These are phyloP conservation scores for Tupaia chinensis DNA, from an alignment of 2,113 vertebrate species.

Conservation along the genomic window DNA sequence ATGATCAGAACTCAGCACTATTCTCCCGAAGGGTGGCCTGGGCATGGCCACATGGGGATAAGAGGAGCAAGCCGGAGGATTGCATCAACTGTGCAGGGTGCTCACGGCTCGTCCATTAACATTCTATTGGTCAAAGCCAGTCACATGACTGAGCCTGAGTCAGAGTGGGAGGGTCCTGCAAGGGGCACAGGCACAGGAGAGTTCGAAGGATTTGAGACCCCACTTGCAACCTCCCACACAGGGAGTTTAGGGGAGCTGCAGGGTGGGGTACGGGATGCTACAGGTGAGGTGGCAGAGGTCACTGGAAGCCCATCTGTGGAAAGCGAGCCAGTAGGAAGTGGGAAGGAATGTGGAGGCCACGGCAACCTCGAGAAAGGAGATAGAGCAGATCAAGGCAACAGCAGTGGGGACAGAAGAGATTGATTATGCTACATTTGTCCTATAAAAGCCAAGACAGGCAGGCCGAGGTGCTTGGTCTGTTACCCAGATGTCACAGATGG, in stretches of 20 bases:
- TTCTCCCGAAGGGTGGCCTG: background rate
- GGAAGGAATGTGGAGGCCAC: background rate
- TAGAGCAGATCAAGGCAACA: too few species aligned
- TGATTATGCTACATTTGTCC: background rate
- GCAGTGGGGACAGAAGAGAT: background rate
- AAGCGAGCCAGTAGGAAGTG: background rate
- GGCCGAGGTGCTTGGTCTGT: constrained; percentile 40
- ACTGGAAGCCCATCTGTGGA: background rate
- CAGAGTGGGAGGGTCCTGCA: background rate
- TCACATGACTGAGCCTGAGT: background rate
- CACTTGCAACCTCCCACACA: background rate
- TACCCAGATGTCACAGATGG: constrained; percentile 52
- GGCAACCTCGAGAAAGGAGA: background rate
- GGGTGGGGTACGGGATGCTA: background rate
- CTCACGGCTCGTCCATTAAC: background rate
- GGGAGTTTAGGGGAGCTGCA: background rate
- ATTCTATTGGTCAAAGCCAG: background rate
- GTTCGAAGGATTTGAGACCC: background rate
- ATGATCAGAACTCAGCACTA: background rate
- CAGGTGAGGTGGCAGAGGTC: background rate
- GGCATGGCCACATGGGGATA: background rate
- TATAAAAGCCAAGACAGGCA: constrained; percentile 11
- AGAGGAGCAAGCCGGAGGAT: background rate
- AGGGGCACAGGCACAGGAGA: background rate
- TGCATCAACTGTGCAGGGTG: background rate